Evolutionary conservation across 2,797 vertebrate genomes (phyloP).

Genomic region (Parambassis ranga): DNA sequence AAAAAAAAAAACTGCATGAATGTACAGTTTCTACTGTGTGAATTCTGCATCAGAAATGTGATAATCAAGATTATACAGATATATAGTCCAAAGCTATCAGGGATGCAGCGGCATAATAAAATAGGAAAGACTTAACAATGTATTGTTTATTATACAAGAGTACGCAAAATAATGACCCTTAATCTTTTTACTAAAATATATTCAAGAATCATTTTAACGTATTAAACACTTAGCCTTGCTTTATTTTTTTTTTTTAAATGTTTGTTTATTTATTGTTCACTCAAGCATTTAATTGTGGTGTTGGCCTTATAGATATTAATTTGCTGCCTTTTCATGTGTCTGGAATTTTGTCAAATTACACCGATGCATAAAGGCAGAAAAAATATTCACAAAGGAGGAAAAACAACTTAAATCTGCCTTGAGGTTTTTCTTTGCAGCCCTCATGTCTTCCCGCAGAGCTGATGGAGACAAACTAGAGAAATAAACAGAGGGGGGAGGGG

Average conservation of each 20-base stretch:
- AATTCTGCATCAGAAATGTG: conserved; percentile 66
- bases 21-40: conserved; percentile 70
- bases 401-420: neutral
- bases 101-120: conserved; percentile 61
- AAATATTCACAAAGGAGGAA: conserved; percentile 3
- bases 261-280: conserved; percentile 76
- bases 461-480: conserved; percentile 9
- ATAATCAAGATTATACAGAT: conserved; percentile 61
- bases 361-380: conserved; percentile 28
- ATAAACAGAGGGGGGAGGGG: conserved; percentile 11
- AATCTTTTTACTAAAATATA: conserved; percentile 62
- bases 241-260: conserved; percentile 54
- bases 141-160: conserved; percentile 51
- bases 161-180: conserved; percentile 39
- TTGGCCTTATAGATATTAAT: conserved; percentile 51
- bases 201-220: conserved; percentile 57
- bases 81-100: conserved; percentile 72
- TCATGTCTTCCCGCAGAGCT: conserved; percentile 9
- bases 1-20: conserved; percentile 65
- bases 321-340: conserved; percentile 47
- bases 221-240: conserved; percentile 54
- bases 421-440: conserved; percentile 4
- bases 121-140: conserved; percentile 45
- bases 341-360: conserved; percentile 17
- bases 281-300: conserved; percentile 53